Evolutionary conservation across 2,113 vertebrate species (phyloP).

Genomic region (Megaceryle maxima): DNA sequence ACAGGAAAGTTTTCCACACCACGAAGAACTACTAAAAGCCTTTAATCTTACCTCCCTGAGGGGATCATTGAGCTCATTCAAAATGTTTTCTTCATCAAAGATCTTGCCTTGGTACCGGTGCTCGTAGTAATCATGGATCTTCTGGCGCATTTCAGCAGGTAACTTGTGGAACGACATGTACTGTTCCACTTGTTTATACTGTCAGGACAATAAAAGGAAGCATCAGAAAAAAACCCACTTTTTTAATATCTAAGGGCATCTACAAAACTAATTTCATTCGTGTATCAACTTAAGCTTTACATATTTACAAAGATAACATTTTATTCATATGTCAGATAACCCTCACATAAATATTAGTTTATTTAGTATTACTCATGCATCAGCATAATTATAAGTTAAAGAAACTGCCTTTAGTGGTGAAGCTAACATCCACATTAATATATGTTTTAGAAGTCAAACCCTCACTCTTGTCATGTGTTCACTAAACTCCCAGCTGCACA

Average conservation of each 20-base stretch:
- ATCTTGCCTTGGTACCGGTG: slow-evolving; percentile 99
- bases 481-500: not conserved
- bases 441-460: not conserved
- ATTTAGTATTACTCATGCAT: not conserved
- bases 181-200: slow-evolving; percentile 99
- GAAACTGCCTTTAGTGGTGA: not conserved
- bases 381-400: not conserved
- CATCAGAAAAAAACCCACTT: not conserved
- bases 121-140: slow-evolving; percentile 99
- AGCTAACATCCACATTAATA: not conserved
- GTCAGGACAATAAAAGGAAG: slow-evolving; percentile 38
- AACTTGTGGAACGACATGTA: slow-evolving; percentile 99
- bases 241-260: not conserved
- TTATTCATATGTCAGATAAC: not conserved
- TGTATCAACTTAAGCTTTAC: not conserved
- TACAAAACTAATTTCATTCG: not conserved
- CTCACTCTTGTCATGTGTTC: not conserved
- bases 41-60: slow-evolving; percentile 90
- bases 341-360: not conserved
- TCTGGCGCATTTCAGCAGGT: slow-evolving; percentile 97
- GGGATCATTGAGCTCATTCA: slow-evolving; percentile 96
- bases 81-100: slow-evolving; percentile 98
- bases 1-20: not conserved
- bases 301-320: not conserved
- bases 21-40: not conserved